Conservation (phyloP, 2,888 invertebrate genomes). For the Heliconius sara region DNA sequence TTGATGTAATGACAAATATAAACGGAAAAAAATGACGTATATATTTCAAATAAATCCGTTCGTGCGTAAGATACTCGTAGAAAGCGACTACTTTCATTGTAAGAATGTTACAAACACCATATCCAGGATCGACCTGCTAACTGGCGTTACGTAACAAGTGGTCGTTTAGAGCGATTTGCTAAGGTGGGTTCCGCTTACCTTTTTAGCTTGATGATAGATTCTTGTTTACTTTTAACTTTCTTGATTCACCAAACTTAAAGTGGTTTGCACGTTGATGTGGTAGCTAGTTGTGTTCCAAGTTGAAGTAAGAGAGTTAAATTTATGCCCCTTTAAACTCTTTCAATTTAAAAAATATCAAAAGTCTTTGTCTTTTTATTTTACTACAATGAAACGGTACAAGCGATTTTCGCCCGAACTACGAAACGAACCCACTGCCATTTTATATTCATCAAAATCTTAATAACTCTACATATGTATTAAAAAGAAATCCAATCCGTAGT, state of each 20-base stretch:
- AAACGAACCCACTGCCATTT: neutral
- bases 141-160: constrained; percentile 38
- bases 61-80: constrained; percentile 62
- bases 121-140: constrained; percentile 54
- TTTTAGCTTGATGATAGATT: constrained; percentile 16
- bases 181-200: constrained; percentile 16
- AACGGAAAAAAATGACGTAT: neutral
- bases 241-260: neutral
- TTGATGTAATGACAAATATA: too few relatives aligned
- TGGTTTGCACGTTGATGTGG: too few relatives aligned
- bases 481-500: constrained; percentile 12
- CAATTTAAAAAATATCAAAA: too few relatives aligned
- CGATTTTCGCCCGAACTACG: neutral
- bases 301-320: neutral
- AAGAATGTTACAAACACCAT: constrained; percentile 62
- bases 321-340: too few relatives aligned
- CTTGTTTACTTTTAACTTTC: constrained; percentile 6
- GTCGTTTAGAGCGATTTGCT: constrained; percentile 36
- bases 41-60: constrained; percentile 49
- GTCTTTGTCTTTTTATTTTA: neutral
- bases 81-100: constrained; percentile 77
- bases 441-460: neutral
- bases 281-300: neutral
- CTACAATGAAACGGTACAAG: neutral
- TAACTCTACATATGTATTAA: neutral